Evolutionary conservation across 2,888 invertebrate genomes (phyloP), one percentile per base, ranked within the genome.

Genomic region (Ennomos fuscantarius): DNA sequence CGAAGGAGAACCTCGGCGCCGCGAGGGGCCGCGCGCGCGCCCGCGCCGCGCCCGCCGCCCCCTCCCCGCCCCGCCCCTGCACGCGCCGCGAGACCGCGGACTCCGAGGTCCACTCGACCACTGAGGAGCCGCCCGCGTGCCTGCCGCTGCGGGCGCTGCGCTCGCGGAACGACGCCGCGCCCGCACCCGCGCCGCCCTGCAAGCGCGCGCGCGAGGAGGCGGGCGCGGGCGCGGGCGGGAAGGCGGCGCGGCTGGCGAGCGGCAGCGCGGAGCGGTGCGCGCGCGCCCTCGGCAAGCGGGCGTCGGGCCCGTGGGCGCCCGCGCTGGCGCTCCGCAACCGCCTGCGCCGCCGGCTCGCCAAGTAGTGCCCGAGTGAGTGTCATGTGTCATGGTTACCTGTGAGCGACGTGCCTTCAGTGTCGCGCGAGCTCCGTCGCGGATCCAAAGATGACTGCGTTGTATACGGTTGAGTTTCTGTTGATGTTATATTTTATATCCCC

Each of bases 391-490:
- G 39, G 39, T 39, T 39, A 39, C 39, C 33, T 36, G 42, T 54
- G 54, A 41, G 70, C 68, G 41, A 75, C 73, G 80, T 55, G 60
- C 60, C 60, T 55, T 55, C 48, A 35, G 79, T 80, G 74, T 82
- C 77, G 80, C 82, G 24, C 83, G 71, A 68, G 62, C 63, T 62
- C 65, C 62, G 60, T 63, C 72, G 70, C 73, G 73, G 78, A 82
- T 87, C 86, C 88, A 85, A 88, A 88, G 87, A 86, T 79, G 85
- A 78, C 84, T 79, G 86, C 82, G 81, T 82, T 73, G 84, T 82
- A 79, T 82, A 81, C 86, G 84, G 82, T 84, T 78, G 76, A 76
- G 76, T 75, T 81, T 81, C 80, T 79, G 83, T 86, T 84, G 70
- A 55, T 50, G 51, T 74, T 70, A 73, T 78, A 66, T 56, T 58